Percentiles rank a stretch among this genome's conserved stretches.
Evolutionary conservation across 2,797 vertebrate species (phyloP).

Genomic region (Hypotaenidia philippensis): DNA sequence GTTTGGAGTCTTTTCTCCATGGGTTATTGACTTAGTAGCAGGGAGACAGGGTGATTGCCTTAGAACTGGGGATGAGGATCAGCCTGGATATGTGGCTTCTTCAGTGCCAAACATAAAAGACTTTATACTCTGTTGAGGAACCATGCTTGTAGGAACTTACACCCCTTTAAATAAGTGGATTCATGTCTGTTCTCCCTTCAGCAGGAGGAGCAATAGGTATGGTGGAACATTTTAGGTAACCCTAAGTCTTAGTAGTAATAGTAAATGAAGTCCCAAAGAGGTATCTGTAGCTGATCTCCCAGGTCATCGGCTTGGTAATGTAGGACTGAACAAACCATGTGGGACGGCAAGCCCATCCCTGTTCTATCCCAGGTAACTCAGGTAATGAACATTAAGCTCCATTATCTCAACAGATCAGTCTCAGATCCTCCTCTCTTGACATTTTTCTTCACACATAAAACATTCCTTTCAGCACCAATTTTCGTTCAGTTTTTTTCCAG

Average conservation of each 20-base stretch:
- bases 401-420: not conserved
- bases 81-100: not conserved
- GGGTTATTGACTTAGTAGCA: not conserved
- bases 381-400: not conserved
- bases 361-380: not conserved
- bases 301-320: not conserved
- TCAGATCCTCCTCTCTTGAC: not conserved
- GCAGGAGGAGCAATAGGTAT: not conserved
- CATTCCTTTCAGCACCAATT: not conserved
- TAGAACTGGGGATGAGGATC: not conserved
- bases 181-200: not conserved
- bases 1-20: not conserved
- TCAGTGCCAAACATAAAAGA: not conserved
- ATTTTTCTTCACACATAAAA: not conserved
- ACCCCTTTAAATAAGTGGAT: not conserved
- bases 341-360: not conserved
- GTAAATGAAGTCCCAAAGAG: not conserved
- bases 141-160: not conserved
- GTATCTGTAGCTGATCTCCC: not conserved
- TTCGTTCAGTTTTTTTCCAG: not conserved
- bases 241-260: not conserved
- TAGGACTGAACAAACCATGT: not conserved
- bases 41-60: not conserved
- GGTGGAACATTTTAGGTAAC: not conserved
- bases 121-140: not conserved